These are phyloP conservation scores for Eudyptes chrysolophus DNA, from an alignment of 2,113 vertebrate species.

Conservation along the genomic window DNA sequence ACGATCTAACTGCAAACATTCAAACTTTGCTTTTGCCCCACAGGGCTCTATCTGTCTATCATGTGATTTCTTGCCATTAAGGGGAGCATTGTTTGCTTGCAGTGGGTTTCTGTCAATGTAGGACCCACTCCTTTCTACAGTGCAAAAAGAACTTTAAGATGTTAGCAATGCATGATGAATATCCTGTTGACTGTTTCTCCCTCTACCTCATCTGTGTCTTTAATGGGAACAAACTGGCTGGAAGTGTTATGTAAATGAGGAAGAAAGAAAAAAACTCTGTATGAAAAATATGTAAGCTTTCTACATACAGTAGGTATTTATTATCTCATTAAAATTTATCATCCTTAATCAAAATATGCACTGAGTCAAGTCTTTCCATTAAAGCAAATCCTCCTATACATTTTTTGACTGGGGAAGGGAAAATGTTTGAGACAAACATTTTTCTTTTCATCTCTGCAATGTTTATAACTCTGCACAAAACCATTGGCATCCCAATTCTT, in stretches of 20 bases:
- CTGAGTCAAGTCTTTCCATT: neutral
- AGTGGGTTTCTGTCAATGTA: neutral
- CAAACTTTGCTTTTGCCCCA: neutral
- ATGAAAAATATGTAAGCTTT: neutral
- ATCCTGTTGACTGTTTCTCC: neutral
- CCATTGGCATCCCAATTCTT: neutral
- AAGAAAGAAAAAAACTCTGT: neutral
- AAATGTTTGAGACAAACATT: neutral
- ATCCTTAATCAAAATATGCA: neutral
- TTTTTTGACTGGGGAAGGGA: neutral
- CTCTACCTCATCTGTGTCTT: neutral
- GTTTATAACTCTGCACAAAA: neutral
- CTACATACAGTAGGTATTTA: neutral
- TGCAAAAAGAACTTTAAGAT: neutral
- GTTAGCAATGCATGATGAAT: neutral
- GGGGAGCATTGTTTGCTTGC: neutral
- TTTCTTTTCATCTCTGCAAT: neutral
- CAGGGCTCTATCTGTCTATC: neutral
- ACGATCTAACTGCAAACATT: neutral
- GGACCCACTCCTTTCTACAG: neutral
- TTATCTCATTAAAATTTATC: neutral
- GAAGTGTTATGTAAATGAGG: neutral
- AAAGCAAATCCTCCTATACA: neutral
- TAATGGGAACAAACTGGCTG: neutral
- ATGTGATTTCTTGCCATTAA: neutral